Evolutionary conservation across 2,797 vertebrate genomes (phyloP), one percentile per base, ranked within the genome.

Genomic region (Taenioides sp.): DNA sequence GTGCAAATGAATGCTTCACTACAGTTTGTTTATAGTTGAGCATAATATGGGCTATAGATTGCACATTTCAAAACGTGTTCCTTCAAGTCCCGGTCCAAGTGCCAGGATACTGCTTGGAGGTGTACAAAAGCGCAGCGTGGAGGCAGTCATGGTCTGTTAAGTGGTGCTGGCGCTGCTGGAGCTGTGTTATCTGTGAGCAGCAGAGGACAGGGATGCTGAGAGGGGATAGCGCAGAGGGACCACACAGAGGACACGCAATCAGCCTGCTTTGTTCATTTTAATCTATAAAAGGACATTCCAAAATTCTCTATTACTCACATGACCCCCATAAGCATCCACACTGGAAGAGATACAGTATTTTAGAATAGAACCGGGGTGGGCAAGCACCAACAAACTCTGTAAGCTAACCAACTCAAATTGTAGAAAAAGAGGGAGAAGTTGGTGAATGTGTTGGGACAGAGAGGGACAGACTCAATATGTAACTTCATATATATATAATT

Each of bases 151-250:
- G 79, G 79, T 67, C 58, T 2, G 70, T 84, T 84, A 80, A 83
- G 79, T 76, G 86, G 84, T 82, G n/a, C 78, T 76, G 64, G 74
- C 81, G 50, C 79, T 79, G 88, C 77, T 82, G 89, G 89, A 84
- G 85, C 70, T 68, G 71, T 71, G 84, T 85, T 87, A 90, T 89
- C 87, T 62, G 78, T 75, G 81, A 62, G 77, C 76, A 61, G 67
- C 88, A 89, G 83, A 81, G 66, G 81, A 78, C 37, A 72, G 64
- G 63, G 73, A 78, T 70, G 73, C 64, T 63, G 82, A 66, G 70
- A 23, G 34, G 23, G 27, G 7, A 34, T 11, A 22, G n/a, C 10
- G 50, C 14, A 52, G 10, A 40, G 16, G 62, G 63, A 78, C 80
- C 80, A 75, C 71, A 71, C 77, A 37, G 72, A 0, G 11, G 25